Evolutionary conservation across 1,140 invertebrate genomes (phyloP).

Genomic region (Eurytemora carolleeae): DNA sequence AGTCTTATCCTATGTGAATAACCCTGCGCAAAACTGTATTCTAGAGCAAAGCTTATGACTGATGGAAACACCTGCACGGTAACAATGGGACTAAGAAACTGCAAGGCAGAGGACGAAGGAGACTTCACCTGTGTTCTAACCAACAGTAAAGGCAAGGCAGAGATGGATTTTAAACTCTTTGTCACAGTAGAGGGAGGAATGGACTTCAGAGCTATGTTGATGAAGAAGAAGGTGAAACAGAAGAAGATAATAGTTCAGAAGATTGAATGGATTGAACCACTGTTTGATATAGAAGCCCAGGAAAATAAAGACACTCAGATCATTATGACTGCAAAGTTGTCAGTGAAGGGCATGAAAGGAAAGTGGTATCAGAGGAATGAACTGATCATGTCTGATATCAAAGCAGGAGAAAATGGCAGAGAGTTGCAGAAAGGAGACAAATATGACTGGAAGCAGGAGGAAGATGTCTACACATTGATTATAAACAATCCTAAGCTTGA

Average conservation of each 20-base stretch:
- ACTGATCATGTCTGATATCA: not conserved
- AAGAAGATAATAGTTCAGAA: slow-evolving; percentile 3
- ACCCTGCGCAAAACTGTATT: too few species aligned
- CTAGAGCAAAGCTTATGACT: too few species aligned
- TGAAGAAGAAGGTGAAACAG: slow-evolving; percentile 62
- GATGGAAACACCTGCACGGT: too few species aligned
- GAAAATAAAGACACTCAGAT: slow-evolving; percentile 6
- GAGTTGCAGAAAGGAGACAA: slow-evolving; percentile 5
- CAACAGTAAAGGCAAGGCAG: slow-evolving; percentile 81
- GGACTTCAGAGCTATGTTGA: slow-evolving; percentile 95
- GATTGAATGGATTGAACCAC: slow-evolving; percentile 12
- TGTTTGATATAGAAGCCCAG: slow-evolving; percentile 6
- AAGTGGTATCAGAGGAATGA: slow-evolving; percentile 8
- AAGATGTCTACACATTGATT: slow-evolving; percentile 65
- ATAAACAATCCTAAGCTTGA: slow-evolving; percentile 80
- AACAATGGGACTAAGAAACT: not conserved
- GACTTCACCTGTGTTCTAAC: slow-evolving; percentile 69
- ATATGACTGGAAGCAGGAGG: slow-evolving; percentile 33
- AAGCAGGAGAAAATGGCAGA: not conserved
- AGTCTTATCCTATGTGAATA: too few species aligned
- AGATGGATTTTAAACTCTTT: slow-evolving; percentile 80
- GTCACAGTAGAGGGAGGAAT: slow-evolving; percentile 72
- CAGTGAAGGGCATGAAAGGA: slow-evolving; percentile 7
- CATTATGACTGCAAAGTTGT: slow-evolving; percentile 2
- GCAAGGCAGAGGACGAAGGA: not conserved